Evolutionary conservation across 1,140 invertebrate genomes (phyloP).

Genomic region (Andrena cerasifolii): DNA sequence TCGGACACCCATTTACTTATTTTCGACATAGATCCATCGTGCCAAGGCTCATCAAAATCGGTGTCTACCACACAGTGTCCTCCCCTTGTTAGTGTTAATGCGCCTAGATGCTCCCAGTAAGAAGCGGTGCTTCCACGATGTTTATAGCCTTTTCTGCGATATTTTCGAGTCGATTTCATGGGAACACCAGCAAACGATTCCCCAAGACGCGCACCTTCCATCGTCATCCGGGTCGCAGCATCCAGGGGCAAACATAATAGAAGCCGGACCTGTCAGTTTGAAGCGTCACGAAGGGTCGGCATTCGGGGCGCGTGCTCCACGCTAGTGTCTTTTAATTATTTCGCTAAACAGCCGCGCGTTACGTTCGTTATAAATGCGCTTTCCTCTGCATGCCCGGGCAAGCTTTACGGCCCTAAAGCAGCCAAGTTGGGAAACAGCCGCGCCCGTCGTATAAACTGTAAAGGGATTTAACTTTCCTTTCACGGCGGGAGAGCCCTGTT

Average conservation of each 20-base stretch:
- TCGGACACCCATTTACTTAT: too few relatives aligned
- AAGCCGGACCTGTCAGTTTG: conserved; percentile 38
- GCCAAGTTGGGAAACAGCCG: conserved; percentile 77
- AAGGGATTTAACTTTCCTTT: conserved; percentile 82
- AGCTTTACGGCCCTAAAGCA: conserved; percentile 79
- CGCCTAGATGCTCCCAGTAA: too few relatives aligned
- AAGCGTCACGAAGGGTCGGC: conserved; percentile 33
- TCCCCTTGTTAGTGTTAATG: too few relatives aligned
- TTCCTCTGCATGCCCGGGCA: conserved; percentile 72
- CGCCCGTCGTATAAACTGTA: conserved; percentile 79
- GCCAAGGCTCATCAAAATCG: too few relatives aligned
- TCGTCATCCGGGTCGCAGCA: not conserved
- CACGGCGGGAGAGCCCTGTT: conserved; percentile 76
- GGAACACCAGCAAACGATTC: too few relatives aligned
- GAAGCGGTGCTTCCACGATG: too few relatives aligned
- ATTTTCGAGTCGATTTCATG: not conserved
- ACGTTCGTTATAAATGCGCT: conserved; percentile 79
- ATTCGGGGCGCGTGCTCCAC: conserved; percentile 57
- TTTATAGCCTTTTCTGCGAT: too few relatives aligned
- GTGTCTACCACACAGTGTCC: too few relatives aligned
- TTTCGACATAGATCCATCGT: too few relatives aligned
- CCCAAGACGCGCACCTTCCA: not conserved
- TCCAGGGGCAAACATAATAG: conserved; percentile 9
- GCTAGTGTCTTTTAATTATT: conserved; percentile 82
- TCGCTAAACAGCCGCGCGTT: conserved; percentile 77